Conservation (phyloP, 2,797 vertebrate genomes). For the Enteromius afrohamiltoni region DNA sequence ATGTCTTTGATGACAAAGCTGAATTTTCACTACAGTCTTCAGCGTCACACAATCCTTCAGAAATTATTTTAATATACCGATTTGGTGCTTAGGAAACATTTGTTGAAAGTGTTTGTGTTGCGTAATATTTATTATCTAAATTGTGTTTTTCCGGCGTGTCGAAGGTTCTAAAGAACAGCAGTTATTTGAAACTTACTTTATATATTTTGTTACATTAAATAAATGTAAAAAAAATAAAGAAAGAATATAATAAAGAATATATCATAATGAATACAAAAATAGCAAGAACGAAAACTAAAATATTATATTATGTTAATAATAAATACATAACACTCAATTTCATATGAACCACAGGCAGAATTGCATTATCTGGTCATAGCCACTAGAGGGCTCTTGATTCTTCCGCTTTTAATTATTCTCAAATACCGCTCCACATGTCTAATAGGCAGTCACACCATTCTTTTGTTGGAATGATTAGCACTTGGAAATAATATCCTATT, state of each 20-base stretch:
- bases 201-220: not conserved
- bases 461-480: constrained; percentile 15
- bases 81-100: not conserved
- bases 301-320: not conserved
- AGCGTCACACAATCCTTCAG: not conserved
- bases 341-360: not conserved
- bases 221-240: not conserved
- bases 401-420: constrained; percentile 1
- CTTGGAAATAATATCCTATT: not conserved
- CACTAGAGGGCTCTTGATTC: constrained; percentile 33
- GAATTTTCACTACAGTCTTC: not conserved
- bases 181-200: not conserved
- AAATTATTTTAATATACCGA: not conserved
- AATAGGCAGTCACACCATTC: not conserved
- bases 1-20: not conserved
- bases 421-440: not conserved
- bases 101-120: not conserved
- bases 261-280: not conserved
- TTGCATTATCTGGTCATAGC: not conserved
- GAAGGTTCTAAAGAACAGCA: not conserved
- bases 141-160: not conserved
- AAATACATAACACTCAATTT: not conserved
- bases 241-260: not conserved
- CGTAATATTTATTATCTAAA: not conserved
- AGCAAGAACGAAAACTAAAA: not conserved